Evolutionary conservation across 2,113 vertebrate species (phyloP).

Genomic region (Willisornis vidua): DNA sequence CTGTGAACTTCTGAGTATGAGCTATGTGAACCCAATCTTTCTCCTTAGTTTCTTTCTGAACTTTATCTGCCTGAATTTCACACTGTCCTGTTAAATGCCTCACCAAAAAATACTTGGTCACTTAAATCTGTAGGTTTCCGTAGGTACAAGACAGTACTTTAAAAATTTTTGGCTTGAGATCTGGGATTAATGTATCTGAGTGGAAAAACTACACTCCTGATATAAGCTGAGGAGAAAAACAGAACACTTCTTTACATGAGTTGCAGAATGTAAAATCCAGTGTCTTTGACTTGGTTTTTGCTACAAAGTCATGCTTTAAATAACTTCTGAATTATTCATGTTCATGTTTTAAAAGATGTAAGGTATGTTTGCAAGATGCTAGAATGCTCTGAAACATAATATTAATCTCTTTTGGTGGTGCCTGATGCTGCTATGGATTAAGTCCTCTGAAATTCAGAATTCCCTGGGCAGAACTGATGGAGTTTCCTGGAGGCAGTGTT

Average conservation of each 20-base stretch:
- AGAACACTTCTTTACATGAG: neutral
- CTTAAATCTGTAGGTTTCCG: neutral
- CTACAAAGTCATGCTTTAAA: neutral
- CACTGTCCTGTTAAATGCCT: neutral
- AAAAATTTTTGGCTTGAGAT: neutral
- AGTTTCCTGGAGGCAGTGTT: neutral
- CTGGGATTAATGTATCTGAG: neutral
- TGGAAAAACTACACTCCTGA: neutral
- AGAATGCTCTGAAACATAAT: neutral
- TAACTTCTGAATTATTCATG: neutral
- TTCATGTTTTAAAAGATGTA: neutral
- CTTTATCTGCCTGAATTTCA: neutral
- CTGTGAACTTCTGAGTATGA: neutral
- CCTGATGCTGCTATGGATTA: fast-evolving
- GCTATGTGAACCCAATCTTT: neutral
- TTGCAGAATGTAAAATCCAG: neutral
- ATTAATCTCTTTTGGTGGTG: neutral
- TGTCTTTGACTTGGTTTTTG: neutral
- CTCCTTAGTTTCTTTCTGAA: neutral
- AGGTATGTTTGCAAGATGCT: neutral
- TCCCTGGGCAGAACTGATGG: neutral
- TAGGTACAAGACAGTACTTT: neutral
- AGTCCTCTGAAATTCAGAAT: neutral
- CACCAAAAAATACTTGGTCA: neutral
- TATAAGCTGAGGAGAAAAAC: neutral